Conservation (phyloP, 2,888 invertebrate genomes). For the Folsomia candida region DNA sequence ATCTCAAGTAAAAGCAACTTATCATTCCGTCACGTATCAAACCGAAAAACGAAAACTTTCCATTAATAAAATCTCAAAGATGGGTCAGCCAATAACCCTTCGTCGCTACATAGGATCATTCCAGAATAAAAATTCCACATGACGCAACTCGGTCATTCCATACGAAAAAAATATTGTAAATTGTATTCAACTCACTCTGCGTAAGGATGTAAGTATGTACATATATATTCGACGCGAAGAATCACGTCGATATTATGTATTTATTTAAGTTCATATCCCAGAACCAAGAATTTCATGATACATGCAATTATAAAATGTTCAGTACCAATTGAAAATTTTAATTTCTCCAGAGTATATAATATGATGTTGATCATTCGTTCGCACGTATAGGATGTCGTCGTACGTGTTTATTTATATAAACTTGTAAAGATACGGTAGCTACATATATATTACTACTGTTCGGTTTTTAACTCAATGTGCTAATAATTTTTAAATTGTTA, state of each 20-base stretch:
- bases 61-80: no score
- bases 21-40: neutral
- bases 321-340: neutral
- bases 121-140: neutral
- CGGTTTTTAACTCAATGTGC: conserved; percentile 1
- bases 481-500: neutral
- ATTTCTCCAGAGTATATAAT: neutral
- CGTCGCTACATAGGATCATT: neutral
- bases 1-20: conserved; percentile 5
- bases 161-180: neutral
- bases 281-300: neutral
- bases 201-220: no score
- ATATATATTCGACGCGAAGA: no score
- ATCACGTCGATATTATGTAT: no score
- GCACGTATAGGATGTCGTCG: neutral
- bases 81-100: no score
- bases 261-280: neutral
- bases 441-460: no score
- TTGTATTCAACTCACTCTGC: no score
- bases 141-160: neutral
- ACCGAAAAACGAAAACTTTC: no score
- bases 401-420: neutral
- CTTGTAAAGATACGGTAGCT: no score
- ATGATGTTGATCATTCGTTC: neutral
- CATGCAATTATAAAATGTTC: neutral